Evolutionary conservation across 2,113 vertebrate genomes (phyloP).

Genomic region (Acanthisitta chloris): DNA sequence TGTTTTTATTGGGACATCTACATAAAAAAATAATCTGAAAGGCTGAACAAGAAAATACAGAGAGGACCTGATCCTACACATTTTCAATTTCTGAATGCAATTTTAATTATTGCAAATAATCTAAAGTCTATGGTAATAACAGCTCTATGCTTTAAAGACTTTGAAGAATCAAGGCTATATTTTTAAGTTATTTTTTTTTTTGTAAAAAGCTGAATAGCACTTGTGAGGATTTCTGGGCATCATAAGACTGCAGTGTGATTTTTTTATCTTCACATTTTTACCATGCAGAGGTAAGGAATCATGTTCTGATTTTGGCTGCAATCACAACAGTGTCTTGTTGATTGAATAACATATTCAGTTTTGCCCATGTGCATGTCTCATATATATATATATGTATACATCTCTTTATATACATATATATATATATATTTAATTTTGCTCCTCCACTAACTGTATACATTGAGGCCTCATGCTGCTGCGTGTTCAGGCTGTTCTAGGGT

Average conservation of each 20-base stretch:
- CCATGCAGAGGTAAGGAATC: background rate
- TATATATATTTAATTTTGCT: background rate
- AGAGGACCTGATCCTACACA: background rate
- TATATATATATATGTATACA: background rate
- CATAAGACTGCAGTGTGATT: background rate
- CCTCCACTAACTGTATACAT: background rate
- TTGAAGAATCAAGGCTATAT: background rate
- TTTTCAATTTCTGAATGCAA: background rate
- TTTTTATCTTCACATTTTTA: background rate
- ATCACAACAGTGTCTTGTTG: background rate
- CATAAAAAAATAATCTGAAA: background rate
- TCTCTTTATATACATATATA: background rate
- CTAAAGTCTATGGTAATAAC: background rate
- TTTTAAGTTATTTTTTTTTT: background rate
- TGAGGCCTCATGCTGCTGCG: background rate
- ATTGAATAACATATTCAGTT: background rate
- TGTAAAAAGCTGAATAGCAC: background rate
- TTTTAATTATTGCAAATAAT: background rate
- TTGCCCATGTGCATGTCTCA: background rate
- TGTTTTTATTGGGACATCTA: background rate
- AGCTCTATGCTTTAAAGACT: background rate
- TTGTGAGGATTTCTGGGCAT: background rate
- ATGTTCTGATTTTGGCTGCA: background rate
- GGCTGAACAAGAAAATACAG: background rate
- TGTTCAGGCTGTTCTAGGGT: constrained; percentile 1